Percentiles rank a stretch among this genome's conserved stretches.
These are phyloP conservation scores for Scolanthus callimorphus DNA, from an alignment of 92 coral and sea anemone species.

Conservation along the genomic window DNA sequence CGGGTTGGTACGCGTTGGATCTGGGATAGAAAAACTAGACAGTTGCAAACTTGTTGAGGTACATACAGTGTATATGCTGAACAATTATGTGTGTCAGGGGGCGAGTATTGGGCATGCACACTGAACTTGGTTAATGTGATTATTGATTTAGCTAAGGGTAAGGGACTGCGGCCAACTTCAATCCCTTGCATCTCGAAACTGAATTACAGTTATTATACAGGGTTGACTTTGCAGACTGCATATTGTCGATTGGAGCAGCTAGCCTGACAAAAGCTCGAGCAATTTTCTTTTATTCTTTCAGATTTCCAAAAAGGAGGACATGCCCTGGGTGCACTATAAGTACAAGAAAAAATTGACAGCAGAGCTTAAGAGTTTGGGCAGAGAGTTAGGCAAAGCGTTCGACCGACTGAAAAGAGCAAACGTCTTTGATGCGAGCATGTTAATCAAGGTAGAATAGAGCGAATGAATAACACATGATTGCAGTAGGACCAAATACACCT, in stretches of 20 bases:
- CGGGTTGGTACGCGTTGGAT: slow-evolving; percentile 62
- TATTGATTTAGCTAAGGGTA: too few relatives aligned
- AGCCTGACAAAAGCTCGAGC: not conserved
- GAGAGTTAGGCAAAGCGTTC: slow-evolving; percentile 2
- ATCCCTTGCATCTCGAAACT: not conserved
- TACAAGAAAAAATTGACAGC: slow-evolving; percentile 13
- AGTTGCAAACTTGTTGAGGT: slow-evolving; percentile 22
- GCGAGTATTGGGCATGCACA: too few relatives aligned
- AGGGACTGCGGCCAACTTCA: not conserved
- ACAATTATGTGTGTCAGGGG: too few relatives aligned
- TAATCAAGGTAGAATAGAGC: slow-evolving; percentile 22
- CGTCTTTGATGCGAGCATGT: slow-evolving; percentile 17
- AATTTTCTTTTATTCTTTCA: not conserved
- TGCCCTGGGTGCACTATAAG: slow-evolving; percentile 3
- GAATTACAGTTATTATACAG: not conserved
- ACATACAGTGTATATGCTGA: too few relatives aligned
- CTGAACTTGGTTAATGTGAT: too few relatives aligned
- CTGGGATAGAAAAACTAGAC: slow-evolving; percentile 3
- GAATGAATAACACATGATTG: too few relatives aligned
- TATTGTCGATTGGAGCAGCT: not conserved
- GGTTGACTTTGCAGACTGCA: not conserved
- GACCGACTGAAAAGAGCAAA: slow-evolving; percentile 7
- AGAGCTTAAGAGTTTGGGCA: slow-evolving; percentile 25
- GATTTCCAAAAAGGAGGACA: not conserved
- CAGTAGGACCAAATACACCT: too few relatives aligned